Percentiles rank a stretch among this genome's conserved stretches.
These are phyloP conservation scores for Stegostoma tigrinum DNA, from an alignment of 2,113 vertebrate genomes.

Conservation along the genomic window DNA sequence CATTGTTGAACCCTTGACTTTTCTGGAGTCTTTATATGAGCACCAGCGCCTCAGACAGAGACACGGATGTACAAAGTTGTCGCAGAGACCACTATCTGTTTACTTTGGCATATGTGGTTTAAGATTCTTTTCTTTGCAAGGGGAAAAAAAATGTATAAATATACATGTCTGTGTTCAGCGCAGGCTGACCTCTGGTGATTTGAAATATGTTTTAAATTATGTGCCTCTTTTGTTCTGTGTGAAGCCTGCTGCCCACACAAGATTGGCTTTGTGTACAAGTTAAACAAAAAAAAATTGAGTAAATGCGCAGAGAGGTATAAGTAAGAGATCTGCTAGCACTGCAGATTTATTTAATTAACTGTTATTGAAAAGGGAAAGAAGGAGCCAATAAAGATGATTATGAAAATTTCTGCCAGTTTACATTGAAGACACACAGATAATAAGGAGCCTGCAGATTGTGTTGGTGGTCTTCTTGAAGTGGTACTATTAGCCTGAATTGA, in stretches of 20 bases:
- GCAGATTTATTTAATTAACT: slow-evolving; percentile 22
- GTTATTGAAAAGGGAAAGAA: background rate
- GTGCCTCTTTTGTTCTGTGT: background rate
- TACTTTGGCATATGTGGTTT: slow-evolving; percentile 8
- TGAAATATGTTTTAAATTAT: slow-evolving; percentile 29
- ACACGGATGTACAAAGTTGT: background rate
- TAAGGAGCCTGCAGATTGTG: background rate
- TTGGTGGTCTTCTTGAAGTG: slow-evolving; percentile 26
- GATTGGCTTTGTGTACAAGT: slow-evolving; percentile 4
- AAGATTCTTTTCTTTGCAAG: background rate
- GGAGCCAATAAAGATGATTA: background rate
- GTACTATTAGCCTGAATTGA: background rate
- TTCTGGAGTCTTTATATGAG: background rate
- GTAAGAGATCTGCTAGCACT: background rate
- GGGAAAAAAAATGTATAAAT: background rate
- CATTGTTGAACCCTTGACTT: background rate
- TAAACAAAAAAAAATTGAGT: background rate
- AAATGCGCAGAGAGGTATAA: background rate
- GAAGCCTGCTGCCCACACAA: slow-evolving; percentile 21
- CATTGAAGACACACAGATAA: background rate
- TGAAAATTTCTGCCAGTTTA: background rate
- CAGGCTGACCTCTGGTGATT: slow-evolving; percentile 9
- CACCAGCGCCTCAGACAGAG: background rate
- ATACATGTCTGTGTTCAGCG: background rate
- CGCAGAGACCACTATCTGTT: slow-evolving; percentile 18